phyloP scores from a whole-genome alignment of 1,140 invertebrate genomes.

The Lucilia cuprina region DNA sequence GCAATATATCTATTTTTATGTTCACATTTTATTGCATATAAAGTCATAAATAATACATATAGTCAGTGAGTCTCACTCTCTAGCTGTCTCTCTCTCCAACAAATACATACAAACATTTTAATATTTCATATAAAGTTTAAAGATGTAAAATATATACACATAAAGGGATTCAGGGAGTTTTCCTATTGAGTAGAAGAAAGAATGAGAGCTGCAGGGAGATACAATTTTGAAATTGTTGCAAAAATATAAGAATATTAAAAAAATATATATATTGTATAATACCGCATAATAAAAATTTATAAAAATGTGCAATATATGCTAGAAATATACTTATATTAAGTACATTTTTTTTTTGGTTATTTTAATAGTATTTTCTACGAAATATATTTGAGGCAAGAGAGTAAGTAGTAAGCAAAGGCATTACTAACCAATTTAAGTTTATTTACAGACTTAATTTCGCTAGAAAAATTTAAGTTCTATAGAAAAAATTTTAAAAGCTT shows the following conservation, averaged over 20 bases:
- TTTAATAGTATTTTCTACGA: too few relatives aligned
- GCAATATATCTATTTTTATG: constrained; percentile 2
- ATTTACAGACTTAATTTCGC: too few relatives aligned
- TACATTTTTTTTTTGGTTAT: too few relatives aligned
- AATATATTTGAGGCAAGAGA: too few relatives aligned
- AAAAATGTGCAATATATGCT: neutral
- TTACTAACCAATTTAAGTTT: too few relatives aligned
- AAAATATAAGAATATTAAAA: neutral
- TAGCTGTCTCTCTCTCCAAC: neutral
- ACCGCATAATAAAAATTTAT: neutral
- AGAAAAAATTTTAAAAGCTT: too few relatives aligned
- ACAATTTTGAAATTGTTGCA: neutral
- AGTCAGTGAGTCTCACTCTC: neutral
- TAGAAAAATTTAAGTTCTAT: too few relatives aligned
- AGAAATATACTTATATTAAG: neutral
- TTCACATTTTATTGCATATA: constrained; percentile 15
- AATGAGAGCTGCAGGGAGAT: too few relatives aligned
- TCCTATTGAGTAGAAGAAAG: too few relatives aligned
- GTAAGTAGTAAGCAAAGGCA: too few relatives aligned
- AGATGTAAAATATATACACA: neutral
- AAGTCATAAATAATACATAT: constrained; percentile 6
- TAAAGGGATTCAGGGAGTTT: neutral
- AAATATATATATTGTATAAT: neutral
- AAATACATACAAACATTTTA: neutral
- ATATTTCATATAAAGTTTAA: neutral